Conservation (phyloP, 1,140 invertebrate genomes). For the Stegodyphus dumicola region DNA sequence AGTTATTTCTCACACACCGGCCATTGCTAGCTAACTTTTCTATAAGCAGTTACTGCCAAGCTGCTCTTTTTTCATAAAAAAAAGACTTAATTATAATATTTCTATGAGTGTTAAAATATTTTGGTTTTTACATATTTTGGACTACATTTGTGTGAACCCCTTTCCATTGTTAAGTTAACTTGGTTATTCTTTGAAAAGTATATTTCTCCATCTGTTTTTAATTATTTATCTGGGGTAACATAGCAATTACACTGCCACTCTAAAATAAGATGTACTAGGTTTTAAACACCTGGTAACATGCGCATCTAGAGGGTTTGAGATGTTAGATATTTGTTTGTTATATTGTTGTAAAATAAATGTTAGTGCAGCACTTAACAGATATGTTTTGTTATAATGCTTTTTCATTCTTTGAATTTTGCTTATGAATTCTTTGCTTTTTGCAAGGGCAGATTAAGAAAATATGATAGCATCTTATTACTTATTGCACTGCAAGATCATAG, state of each 20-base stretch:
- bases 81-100: conserved; percentile 15
- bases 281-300: conserved; percentile 12
- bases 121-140: conserved; percentile 4
- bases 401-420: conserved; percentile 29
- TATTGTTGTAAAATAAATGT: conserved; percentile 61
- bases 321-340: conserved; percentile 60
- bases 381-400: conserved; percentile 41
- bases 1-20: conserved; percentile 56
- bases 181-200: not conserved
- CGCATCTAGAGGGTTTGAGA: conserved; percentile 57
- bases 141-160: conserved; percentile 33
- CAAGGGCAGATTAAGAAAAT: conserved; percentile 41
- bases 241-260: conserved; percentile 60
- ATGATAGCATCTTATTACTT: not conserved
- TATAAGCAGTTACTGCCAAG: conserved; percentile 58
- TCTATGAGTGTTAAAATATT: conserved; percentile 35
- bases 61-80: conserved; percentile 57
- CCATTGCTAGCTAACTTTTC: conserved; percentile 58
- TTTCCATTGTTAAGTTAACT: not conserved
- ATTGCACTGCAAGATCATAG: too few relatives aligned
- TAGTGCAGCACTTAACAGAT: conserved; percentile 58
- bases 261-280: conserved; percentile 39
- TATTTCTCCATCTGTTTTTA: not conserved
- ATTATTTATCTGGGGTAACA: conserved; percentile 52
- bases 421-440: conserved; percentile 31